phyloP scores from a whole-genome alignment of 2,888 invertebrate species.

The Lepidonotus clava region DNA sequence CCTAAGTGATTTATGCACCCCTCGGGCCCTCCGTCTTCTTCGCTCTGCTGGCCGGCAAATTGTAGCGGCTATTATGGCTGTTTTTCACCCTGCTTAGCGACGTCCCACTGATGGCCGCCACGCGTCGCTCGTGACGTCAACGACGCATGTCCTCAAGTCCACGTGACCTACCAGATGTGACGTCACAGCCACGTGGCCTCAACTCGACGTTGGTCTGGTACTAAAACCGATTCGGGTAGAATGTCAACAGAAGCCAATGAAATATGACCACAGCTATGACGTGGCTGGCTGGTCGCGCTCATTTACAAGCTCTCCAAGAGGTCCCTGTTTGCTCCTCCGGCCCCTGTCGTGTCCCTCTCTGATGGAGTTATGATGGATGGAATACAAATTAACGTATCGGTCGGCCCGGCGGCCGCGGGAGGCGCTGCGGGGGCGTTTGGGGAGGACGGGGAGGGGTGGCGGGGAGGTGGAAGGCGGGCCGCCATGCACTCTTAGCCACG shows the following conservation, averaged over 20 bases:
- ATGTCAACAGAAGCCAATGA: too few relatives aligned
- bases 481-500: neutral
- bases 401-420: neutral
- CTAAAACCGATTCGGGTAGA: too few relatives aligned
- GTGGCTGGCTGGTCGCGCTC: too few relatives aligned
- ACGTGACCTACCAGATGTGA: neutral
- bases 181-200: neutral
- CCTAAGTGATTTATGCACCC: slow-evolving; percentile 5
- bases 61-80: neutral
- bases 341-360: neutral
- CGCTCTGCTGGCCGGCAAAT: neutral
- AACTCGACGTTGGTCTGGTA: too few relatives aligned
- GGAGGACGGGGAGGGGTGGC: neutral
- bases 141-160: too few relatives aligned
- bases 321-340: neutral
- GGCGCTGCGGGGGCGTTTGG: neutral
- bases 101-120: too few relatives aligned
- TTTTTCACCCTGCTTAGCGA: neutral
- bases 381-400: slow-evolving; percentile 1
- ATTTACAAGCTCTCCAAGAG: too few relatives aligned
- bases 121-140: neutral
- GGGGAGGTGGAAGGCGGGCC: neutral
- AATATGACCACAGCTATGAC: too few relatives aligned
- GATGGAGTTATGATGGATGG: neutral
- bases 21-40: neutral